phyloP scores from a whole-genome alignment of 2,888 invertebrate species.

The Tyria jacobaeae region DNA sequence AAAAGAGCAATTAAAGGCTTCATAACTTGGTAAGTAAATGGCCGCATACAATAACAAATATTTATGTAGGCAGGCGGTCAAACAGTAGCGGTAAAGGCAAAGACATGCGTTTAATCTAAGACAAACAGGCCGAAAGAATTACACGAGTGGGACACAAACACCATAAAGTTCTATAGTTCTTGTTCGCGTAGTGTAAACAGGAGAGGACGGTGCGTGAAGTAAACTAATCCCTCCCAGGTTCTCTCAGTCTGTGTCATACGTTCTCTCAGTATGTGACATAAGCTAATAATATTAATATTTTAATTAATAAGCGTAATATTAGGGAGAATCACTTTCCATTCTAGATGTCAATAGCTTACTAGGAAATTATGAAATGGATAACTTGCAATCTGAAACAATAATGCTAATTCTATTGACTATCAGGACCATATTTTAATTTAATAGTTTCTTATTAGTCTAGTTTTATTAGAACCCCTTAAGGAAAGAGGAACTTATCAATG shows the following conservation, averaged over 20 bases:
- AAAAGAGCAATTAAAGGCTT: conserved; percentile 80
- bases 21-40: conserved; percentile 76
- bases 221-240: conserved; percentile 76
- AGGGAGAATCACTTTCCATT: conserved; percentile 70
- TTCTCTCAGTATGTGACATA: too few relatives aligned
- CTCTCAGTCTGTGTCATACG: conserved; percentile 60
- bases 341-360: conserved; percentile 77
- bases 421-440: conserved; percentile 39
- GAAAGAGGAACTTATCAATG: too few relatives aligned
- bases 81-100: conserved; percentile 84
- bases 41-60: conserved; percentile 76
- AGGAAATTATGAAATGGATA: conserved; percentile 70
- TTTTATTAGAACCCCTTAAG: too few relatives aligned
- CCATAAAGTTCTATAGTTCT: conserved; percentile 61
- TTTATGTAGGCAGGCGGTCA: conserved; percentile 77
- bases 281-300: too few relatives aligned
- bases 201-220: conserved; percentile 68
- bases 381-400: conserved; percentile 72
- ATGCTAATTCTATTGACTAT: conserved; percentile 60
- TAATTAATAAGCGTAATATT: too few relatives aligned
- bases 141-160: conserved; percentile 78
- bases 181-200: conserved; percentile 72
- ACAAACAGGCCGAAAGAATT: conserved; percentile 82
- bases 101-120: conserved; percentile 84
- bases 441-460: too few relatives aligned